Base-by-base conservation (phyloP, 2,888 invertebrate genomes). In the Napeogenes sylphis region DNA sequence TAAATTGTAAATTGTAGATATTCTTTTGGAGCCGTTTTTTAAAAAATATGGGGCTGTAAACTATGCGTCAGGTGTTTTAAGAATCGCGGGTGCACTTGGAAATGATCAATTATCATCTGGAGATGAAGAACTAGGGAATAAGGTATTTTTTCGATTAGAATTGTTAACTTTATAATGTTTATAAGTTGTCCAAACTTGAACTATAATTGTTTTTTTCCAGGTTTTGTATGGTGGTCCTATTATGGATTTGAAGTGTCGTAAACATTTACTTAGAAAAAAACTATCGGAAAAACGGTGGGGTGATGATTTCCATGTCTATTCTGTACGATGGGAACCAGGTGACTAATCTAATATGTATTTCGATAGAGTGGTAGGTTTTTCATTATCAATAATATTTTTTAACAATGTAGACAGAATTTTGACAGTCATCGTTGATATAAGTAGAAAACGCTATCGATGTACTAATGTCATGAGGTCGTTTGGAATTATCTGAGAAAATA, bases 51-150 rank as follows among this genome's bases (percentile, higher is more conserved):
- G 86, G 0, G 76, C 74, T 38, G 77, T 81, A 71, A 86, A 84
- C 68, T 92, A 90, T 68, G 87, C 92, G 30, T 94, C 95, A 0
- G 95, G 95, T 0, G 92, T 95, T 74, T 91, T 97, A 55, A 92
- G 94, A 67, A 91, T 97, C 56, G 95, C 95, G 2, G 92, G 93
- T 69, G 87, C 93, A 0, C 85, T 92, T 5, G 96, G 96, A 32
- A 95, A 95, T 77, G 72, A 57, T 3, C 86, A 88, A 5, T 73
- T 89, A 2, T 76, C 77, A 1, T 71, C 68, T 3, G 85, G 82
- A 2, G 64, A 67, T 8, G 74, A 74, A 32, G 80, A 81, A 13
- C 76, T 75, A 46, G 87, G 91, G 55, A 82, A 82, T 68, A 82
- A 85, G 72, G 83, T 80, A 61, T 6, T 38, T 38, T 38, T 38